Evolutionary conservation across 2,113 vertebrate species (phyloP).

Genomic region (Numida meleagris): DNA sequence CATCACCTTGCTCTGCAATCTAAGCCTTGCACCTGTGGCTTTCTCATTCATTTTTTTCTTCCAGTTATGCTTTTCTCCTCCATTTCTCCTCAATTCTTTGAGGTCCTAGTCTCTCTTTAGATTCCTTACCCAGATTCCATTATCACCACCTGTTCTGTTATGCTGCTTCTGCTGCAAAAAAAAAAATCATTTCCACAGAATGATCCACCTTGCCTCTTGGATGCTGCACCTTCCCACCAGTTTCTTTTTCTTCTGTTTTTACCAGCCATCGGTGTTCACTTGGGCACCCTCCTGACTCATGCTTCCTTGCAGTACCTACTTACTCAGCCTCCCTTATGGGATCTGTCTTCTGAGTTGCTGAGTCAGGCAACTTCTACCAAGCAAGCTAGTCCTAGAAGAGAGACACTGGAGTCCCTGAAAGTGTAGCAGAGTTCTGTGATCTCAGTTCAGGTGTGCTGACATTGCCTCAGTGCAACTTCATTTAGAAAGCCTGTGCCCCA

Average conservation of each 20-base stretch:
- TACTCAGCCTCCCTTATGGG: too few species aligned
- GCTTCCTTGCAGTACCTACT: neutral
- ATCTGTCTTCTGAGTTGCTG: neutral
- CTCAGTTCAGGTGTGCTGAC: neutral
- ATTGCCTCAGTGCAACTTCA: neutral
- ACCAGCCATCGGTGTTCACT: fast-evolving
- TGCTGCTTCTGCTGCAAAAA: neutral
- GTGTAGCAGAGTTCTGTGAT: neutral
- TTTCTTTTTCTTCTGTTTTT: neutral
- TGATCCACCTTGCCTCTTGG: neutral
- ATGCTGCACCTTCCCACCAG: neutral
- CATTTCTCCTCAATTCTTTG: neutral
- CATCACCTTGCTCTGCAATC: neutral
- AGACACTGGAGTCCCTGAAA: neutral
- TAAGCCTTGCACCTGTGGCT: neutral
- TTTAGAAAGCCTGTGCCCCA: neutral
- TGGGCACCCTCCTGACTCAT: neutral
- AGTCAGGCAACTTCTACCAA: neutral
- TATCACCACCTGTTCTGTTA: neutral
- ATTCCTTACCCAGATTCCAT: neutral
- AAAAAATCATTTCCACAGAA: fast-evolving
- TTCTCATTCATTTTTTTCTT: neutral
- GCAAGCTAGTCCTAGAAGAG: neutral
- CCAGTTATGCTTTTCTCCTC: neutral
- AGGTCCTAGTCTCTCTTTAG: neutral